These are phyloP conservation scores for Adelges cooleyi DNA, from an alignment of 1,140 invertebrate genomes.

Conservation along the genomic window DNA sequence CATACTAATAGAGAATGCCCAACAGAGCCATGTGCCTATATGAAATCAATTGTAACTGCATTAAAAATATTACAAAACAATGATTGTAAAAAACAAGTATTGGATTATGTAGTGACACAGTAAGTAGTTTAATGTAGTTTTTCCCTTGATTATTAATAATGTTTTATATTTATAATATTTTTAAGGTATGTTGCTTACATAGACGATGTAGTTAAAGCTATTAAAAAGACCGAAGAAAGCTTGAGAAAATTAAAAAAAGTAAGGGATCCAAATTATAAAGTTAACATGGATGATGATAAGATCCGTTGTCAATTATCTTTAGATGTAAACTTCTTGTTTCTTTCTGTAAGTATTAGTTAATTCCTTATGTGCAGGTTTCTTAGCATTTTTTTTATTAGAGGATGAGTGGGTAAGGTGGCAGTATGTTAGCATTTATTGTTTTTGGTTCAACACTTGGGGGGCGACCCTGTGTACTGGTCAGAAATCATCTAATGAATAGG, in stretches of 20 bases:
- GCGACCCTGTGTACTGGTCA: too few species aligned
- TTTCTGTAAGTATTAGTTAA: slow-evolving; percentile 6
- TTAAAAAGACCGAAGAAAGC: slow-evolving; percentile 24
- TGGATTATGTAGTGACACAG: slow-evolving; percentile 14
- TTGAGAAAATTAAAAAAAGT: slow-evolving; percentile 18
- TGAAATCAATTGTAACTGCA: slow-evolving; percentile 20
- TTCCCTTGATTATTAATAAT: too few species aligned
- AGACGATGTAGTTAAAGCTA: slow-evolving; percentile 20
- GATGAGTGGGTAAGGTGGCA: too few species aligned
- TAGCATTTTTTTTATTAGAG: too few species aligned
- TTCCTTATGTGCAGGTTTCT: too few species aligned
- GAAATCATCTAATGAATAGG: too few species aligned
- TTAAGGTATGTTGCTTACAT: slow-evolving; percentile 14
- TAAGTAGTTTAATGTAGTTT: background rate
- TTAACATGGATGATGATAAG: slow-evolving; percentile 20
- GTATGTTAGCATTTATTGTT: too few species aligned
- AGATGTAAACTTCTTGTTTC: slow-evolving; percentile 4
- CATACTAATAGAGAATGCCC: slow-evolving; percentile 19
- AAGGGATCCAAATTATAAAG: slow-evolving; percentile 20
- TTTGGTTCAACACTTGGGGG: too few species aligned
- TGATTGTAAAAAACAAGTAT: slow-evolving; percentile 16
- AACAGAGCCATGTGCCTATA: slow-evolving; percentile 18
- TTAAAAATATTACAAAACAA: slow-evolving; percentile 7
- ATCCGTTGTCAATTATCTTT: slow-evolving; percentile 8
- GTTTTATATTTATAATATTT: background rate